Base-by-base conservation (phyloP, 2,113 vertebrate genomes). In the Platichthys stellatus region DNA sequence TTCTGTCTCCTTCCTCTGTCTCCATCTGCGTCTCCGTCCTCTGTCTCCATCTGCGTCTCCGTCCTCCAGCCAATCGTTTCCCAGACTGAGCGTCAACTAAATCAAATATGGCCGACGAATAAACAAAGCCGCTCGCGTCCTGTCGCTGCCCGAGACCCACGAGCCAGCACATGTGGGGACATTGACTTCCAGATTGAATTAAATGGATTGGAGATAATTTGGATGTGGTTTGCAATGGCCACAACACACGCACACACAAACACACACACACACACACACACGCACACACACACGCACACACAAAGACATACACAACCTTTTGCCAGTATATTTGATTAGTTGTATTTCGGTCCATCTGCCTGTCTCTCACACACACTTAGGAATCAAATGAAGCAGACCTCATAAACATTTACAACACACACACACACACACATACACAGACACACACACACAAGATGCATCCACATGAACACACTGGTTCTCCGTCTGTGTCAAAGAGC, bases 331-430 rank as follows among this genome's bases (percentile, higher is more conserved):
- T 79, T 24, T 81, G 60, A 84, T 88, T 76, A 71, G 64, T 20
- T 61, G n/a, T 61, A 74, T 60, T 74, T 80, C 0, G 5, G 68
- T 78, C 76, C 82, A 89, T 86, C 76, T 80, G 86, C 68, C 58
- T n/a, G 66, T 75, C 57, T 79, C 53, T 60, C 69, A 69, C 69
- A 79, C 71, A 72, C 47, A 68, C 63, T 82, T 63, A 82, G 67
- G 59, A 76, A 78, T 38, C 60, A 72, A 85, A 85, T 61, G 64
- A 83, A 59, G 76, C 74, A 70, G 35, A 67, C 35, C 56, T 47
- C 58, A 64, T 78, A 76, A 75, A 85, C 79, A 78, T 67, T 65
- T 63, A 79, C 31, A 70, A 54, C 31, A 17, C 12, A 1, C 45
- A 40, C 47, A 49, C 47, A 49, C 47, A 49, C 47, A 17, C 14